phyloP scores from a whole-genome alignment of 2,888 invertebrate species.

The Trissoscelio sp. region DNA sequence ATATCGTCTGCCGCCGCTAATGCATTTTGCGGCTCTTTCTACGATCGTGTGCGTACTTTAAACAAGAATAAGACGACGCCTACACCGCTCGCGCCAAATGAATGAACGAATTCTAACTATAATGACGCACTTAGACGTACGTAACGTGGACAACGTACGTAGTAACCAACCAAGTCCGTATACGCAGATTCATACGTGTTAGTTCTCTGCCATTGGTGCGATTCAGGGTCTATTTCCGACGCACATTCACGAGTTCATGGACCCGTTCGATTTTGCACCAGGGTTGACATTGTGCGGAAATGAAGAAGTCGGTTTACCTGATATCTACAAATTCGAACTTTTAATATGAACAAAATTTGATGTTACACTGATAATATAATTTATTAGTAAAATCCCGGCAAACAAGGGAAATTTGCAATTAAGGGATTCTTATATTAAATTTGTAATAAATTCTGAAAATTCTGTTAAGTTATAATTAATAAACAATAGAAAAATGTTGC shows the following conservation, averaged over 20 bases:
- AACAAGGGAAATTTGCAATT: no score
- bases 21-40: conserved; percentile 66
- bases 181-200: conserved; percentile 16
- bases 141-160: conserved; percentile 41
- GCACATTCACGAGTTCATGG: conserved; percentile 65
- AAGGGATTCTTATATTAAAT: no score
- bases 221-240: conserved; percentile 62
- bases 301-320: conserved; percentile 3
- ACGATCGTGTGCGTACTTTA: conserved; percentile 56
- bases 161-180: conserved; percentile 22
- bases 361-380: no score
- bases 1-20: conserved; percentile 50
- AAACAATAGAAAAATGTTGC: no score
- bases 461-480: no score
- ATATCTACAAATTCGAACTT: no score
- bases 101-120: conserved; percentile 65
- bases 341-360: no score
- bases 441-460: no score
- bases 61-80: conserved; percentile 62
- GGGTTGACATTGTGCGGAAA: conserved; percentile 48
- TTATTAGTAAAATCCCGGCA: no score
- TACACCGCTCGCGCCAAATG: conserved; percentile 64
- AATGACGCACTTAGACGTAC: conserved; percentile 64
- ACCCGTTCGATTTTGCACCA: conserved; percentile 58
- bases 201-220: conserved; percentile 56